phyloP scores from a whole-genome alignment of 2,888 invertebrate species.

The Busseola fusca region DNA sequence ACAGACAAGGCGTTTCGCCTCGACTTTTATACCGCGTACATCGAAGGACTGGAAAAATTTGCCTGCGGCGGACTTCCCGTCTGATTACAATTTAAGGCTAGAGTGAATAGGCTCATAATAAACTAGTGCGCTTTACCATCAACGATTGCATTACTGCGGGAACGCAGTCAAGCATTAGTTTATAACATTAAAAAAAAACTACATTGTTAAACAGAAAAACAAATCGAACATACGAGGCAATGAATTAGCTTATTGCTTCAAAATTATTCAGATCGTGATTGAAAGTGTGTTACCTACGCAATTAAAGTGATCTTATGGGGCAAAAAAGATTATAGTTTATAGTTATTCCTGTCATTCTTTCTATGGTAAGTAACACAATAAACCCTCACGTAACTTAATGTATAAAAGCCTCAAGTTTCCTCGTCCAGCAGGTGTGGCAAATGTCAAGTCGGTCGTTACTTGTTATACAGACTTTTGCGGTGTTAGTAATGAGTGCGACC shows the following conservation, averaged over 20 bases:
- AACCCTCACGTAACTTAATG: constrained; percentile 16
- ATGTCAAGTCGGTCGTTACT: constrained; percentile 63
- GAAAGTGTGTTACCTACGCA: not conserved
- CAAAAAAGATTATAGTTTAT: not conserved
- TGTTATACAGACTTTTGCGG: constrained; percentile 44
- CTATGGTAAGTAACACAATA: not conserved
- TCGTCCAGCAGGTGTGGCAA: constrained; percentile 39
- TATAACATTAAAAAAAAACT: too few relatives aligned
- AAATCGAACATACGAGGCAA: not conserved
- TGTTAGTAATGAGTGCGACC: constrained; percentile 39
- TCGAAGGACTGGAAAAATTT: too few relatives aligned
- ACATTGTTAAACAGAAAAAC: not conserved
- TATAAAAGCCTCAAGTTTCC: constrained; percentile 8
- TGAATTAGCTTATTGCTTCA: not conserved
- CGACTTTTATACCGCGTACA: too few relatives aligned
- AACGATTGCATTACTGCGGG: too few relatives aligned
- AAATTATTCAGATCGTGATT: not conserved
- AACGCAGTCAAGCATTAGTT: too few relatives aligned
- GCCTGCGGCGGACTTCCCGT: too few relatives aligned
- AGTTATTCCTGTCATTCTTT: not conserved
- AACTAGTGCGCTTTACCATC: too few relatives aligned
- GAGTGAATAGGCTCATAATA: too few relatives aligned
- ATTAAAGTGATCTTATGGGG: not conserved
- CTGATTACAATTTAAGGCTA: too few relatives aligned
- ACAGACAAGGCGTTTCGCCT: too few relatives aligned